Evolutionary conservation across 2,888 invertebrate species (phyloP), one percentile per base, ranked within the genome.

Genomic region (Sisyra terminalis): DNA sequence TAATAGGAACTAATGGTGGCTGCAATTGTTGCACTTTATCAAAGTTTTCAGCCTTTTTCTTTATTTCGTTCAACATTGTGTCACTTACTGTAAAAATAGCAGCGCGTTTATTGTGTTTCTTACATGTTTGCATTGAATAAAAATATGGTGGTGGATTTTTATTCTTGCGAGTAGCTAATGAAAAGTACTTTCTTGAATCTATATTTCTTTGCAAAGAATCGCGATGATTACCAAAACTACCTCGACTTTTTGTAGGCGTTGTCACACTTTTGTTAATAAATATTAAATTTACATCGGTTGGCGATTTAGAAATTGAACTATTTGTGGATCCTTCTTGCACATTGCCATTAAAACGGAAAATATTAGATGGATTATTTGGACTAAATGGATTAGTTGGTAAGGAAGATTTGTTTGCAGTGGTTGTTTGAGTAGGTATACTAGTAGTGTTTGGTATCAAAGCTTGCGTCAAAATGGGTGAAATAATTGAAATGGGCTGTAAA

Each of bases 401-500:
- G 24, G 24, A 24, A 5, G 24, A 5, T 24, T 24, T 24, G 24
- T 7, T 24, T 24, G 24, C 7, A 24, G 24, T 24, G 24, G 24
- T 24, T 24, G 24, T 24, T 24, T 3, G 24, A 24, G 24, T 24
- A 5, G 24, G 24, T 24, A 24, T 9, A 37, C 16, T 37, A 9
- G 16, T 9, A 10, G 37, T 10, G 16, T 37, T 31, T n/a, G 40
- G 29, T 48, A 49, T 47, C 49, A 54, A 51, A 61, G 61, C 46
- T 56, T 54, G 49, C 9, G 42, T 42, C 43, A 43, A 16, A 18
- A 61, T 61, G 46, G 64, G 63, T 66, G 77, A 76, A 73, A 70
- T 69, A 59, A 69, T 63, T 59, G 69, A 70, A 58, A 70, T 64
- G 55, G 68, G 67, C 69, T 69, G 68, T 57, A 66, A 66, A 65